These are phyloP conservation scores for Zele albiditarsus DNA, from an alignment of 2,888 invertebrate genomes.

Conservation along the genomic window DNA sequence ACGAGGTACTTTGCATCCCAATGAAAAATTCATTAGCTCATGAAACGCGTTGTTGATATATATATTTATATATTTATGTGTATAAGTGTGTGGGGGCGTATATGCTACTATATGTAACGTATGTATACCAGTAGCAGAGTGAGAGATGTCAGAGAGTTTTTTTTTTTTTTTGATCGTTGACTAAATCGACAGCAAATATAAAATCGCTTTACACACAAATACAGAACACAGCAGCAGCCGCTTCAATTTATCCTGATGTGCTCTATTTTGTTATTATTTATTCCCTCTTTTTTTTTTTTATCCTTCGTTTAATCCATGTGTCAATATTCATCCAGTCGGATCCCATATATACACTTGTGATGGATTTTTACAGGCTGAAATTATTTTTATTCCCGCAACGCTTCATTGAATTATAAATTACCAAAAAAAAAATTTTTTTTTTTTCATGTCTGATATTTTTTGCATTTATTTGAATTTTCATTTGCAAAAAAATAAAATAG, in stretches of 20 bases:
- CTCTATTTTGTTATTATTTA: neutral
- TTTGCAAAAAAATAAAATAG: too few relatives aligned
- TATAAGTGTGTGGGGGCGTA: neutral
- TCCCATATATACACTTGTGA: neutral
- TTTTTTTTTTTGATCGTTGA: neutral
- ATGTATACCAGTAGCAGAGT: neutral
- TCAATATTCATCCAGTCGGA: slow-evolving; percentile 1
- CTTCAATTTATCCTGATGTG: neutral
- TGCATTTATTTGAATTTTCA: too few relatives aligned
- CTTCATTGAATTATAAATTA: too few relatives aligned
- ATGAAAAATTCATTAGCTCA: slow-evolving; percentile 65
- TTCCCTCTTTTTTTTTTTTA: neutral
- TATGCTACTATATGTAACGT: neutral
- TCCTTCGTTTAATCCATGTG: neutral
- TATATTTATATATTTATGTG: slow-evolving; percentile 6
- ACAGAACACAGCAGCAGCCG: neutral
- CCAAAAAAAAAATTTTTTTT: too few relatives aligned
- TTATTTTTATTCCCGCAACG: neutral
- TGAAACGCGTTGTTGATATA: slow-evolving; percentile 18
- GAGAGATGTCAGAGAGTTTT: neutral
- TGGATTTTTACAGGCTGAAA: neutral
- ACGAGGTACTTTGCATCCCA: slow-evolving; percentile 65
- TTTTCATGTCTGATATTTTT: too few relatives aligned
- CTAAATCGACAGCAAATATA: neutral
- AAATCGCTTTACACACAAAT: neutral